Conservation (phyloP, 2,113 vertebrate species). For the Grantiella picta region DNA sequence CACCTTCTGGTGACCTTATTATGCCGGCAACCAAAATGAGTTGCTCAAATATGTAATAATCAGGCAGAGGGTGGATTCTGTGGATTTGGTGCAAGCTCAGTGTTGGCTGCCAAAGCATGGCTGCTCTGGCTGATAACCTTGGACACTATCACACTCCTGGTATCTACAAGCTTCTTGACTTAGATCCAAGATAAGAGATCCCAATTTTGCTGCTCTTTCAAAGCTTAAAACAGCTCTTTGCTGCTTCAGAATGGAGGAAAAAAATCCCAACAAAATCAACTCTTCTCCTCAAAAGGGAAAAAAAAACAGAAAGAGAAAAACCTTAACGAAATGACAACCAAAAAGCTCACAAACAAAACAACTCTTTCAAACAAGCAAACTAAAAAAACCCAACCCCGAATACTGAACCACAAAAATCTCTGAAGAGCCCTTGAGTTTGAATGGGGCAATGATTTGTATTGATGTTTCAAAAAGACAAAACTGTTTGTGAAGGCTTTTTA, state of each 20-base stretch:
- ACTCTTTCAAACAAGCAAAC: accelerated
- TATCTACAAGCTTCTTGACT: background rate
- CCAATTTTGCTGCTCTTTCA: background rate
- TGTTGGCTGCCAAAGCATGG: background rate
- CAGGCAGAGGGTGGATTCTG: background rate
- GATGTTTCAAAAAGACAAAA: background rate
- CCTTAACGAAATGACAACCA: background rate
- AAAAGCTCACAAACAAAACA: background rate
- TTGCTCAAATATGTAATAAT: background rate
- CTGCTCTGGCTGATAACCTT: background rate
- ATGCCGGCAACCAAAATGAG: background rate
- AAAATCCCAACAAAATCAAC: background rate
- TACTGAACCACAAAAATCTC: background rate
- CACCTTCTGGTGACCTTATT: background rate
- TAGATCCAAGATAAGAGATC: background rate
- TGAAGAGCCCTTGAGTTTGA: background rate
- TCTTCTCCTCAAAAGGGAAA: background rate
- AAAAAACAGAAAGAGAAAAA: background rate
- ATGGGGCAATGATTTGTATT: background rate
- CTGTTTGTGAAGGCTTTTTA: background rate
- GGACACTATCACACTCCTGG: accelerated
- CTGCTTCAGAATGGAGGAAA: background rate
- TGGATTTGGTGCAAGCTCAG: background rate
- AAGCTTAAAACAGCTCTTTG: background rate
- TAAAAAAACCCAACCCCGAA: accelerated